Percentiles rank a stretch among this genome's conserved stretches.
Evolutionary conservation across 2,113 vertebrate genomes (phyloP).

Genomic region (Phrynosoma platyrhinos): DNA sequence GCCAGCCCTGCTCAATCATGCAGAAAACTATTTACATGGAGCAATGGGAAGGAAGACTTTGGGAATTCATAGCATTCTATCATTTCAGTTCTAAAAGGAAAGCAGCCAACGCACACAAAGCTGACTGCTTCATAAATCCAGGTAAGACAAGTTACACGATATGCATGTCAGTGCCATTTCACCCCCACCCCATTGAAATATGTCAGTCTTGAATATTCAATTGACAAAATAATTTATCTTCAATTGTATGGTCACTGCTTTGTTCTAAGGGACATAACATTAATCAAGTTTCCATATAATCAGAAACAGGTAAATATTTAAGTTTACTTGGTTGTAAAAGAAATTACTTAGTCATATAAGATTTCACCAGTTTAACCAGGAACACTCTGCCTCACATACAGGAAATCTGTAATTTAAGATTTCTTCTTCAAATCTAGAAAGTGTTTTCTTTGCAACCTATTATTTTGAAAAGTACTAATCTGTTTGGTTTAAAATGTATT

Average conservation of each 20-base stretch:
- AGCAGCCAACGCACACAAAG: not conserved
- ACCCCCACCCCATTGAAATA: not conserved
- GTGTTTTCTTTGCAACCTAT: too few relatives aligned
- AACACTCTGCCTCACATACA: too few relatives aligned
- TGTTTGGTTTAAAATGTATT: too few relatives aligned
- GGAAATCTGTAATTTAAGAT: too few relatives aligned
- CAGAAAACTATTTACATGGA: not conserved
- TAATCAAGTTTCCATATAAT: not conserved
- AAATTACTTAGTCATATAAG: too few relatives aligned
- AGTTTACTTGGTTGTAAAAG: not conserved
- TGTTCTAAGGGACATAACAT: not conserved
- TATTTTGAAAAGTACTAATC: too few relatives aligned
- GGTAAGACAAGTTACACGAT: not conserved
- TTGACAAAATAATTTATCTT: not conserved
- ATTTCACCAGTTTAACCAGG: too few relatives aligned
- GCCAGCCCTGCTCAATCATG: not conserved
- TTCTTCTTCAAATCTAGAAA: too few relatives aligned
- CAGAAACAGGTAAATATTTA: not conserved
- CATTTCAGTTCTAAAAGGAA: too few relatives aligned
- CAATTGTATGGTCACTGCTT: not conserved
- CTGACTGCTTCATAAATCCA: not conserved
- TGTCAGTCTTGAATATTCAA: not conserved
- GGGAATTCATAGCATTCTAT: not conserved
- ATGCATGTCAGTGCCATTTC: not conserved
- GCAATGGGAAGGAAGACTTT: not conserved